These are phyloP conservation scores for Tachysurus vachellii DNA, from an alignment of 2,113 vertebrate genomes.

Conservation along the genomic window DNA sequence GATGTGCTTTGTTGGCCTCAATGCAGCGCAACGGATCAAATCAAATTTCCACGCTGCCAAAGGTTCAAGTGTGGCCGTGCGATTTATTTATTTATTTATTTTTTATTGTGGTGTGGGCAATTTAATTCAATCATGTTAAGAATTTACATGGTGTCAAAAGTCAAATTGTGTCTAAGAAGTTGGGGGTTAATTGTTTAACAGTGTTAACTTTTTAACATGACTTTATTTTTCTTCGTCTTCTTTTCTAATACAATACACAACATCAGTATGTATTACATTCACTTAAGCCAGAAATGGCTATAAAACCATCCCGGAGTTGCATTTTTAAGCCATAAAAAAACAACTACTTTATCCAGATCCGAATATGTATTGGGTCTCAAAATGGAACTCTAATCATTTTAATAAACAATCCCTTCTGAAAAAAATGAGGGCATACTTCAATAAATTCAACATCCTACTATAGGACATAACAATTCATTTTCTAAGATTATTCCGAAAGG, in stretches of 20 bases:
- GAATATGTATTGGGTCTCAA: constrained; percentile 12
- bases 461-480: constrained; percentile 26
- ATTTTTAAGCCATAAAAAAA: background rate
- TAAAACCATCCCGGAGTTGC: background rate
- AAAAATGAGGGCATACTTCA: constrained; percentile 38
- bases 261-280: background rate
- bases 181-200: constrained; percentile 45
- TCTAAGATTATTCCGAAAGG: constrained; percentile 56
- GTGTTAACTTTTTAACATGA: constrained; percentile 13
- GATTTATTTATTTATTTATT: background rate
- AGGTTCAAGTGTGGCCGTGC: constrained; percentile 69
- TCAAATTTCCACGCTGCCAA: constrained; percentile 68
- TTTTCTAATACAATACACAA: background rate
- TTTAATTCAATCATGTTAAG: constrained; percentile 55
- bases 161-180: constrained; percentile 46
- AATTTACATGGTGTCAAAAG: constrained; percentile 36
- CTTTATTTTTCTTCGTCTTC: background rate
- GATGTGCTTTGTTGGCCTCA: constrained; percentile 65
- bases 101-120: constrained; percentile 4
- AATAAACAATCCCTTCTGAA: constrained; percentile 29
- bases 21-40: constrained; percentile 63
- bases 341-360: background rate
- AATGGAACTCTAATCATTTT: constrained; percentile 31
- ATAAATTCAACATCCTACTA: constrained; percentile 33
- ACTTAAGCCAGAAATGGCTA: background rate